Evolutionary conservation across 2,797 vertebrate genomes (phyloP), one percentile per base, ranked within the genome.

Genomic region (Sebastes itinus): DNA sequence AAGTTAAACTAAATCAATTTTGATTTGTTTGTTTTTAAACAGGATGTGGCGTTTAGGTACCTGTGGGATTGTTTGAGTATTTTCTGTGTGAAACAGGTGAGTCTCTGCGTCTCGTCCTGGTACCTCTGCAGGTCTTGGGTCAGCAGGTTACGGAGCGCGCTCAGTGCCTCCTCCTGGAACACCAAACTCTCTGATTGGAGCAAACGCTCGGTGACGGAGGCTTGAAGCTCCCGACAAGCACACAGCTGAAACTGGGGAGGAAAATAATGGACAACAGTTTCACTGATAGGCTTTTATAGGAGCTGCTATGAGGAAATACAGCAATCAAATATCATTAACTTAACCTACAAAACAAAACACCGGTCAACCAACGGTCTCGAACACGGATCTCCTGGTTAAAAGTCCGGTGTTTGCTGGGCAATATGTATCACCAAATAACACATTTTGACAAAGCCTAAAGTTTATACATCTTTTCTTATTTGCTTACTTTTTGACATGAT

Each of bases 81-180:
- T 30, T 63, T 86, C 62, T 64, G 75, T 0, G 86, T 78, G 74
- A 94, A 91, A 14, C 61, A 23, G 72, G 68, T 78, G 8, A 93
- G 90, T 58, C 77, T 86, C 9, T 67, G 77, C 0, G 64, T 86
- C 76, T 95, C 92, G 14, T 92, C 85, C 80, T 74, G 79, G 89
- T 95, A 95, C 70, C 80, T 82, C 25, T 83, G 89, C 67, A 92
- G 76, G 87, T 96, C 94, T 32, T 92, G 92, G 30, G 77, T 92
- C 55, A 95, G 92, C 56, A 94, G 91, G 81, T 83, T 56, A 72
- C 63, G 81, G 27, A 95, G 93, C 11, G 92, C 22, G 82, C 83
- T 85, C 80, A 95, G 91, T 35, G 92, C 94, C 59, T 94, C 84
- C 82, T 90, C 82, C 80, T 92, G 93, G 81, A 95, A 94, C 74